Base-by-base conservation (phyloP, 2,888 invertebrate genomes). In the Epinotia nisella region DNA sequence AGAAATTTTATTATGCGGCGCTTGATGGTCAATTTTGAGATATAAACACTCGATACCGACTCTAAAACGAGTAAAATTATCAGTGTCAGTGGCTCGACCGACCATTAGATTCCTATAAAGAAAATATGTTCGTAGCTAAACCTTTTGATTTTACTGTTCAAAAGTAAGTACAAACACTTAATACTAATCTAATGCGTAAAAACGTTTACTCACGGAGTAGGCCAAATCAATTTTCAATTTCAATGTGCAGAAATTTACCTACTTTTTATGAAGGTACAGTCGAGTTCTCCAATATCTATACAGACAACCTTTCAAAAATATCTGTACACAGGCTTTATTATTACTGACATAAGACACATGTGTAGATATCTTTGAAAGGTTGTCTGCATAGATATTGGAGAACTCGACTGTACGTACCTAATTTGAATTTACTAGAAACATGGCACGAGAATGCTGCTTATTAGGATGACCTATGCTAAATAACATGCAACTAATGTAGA, bases 31-130 rank as follows among this genome's bases (percentile, higher is more conserved):
- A 58, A 29, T 45, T 17, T 29, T 49, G 41, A 56, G 29, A 58
- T 65, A 59, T n/a, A 35, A 35, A 49, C 21, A 51, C 13, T 24
- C 39, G 35, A 39, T 59, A 39, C 49, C 1, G 29, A 21, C 35
- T 49, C 59, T 65, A 65, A 39, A 41, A 65, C 58, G 21, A 64
- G 19, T 11, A 21, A 58, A 51, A 53, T 65, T 39, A 35, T 24
- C 49, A 71, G 21, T 58, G 17, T 39, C 24, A 39, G 21, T 53
- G 55, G 39, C 15, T 35, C 41, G 45, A 21, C 61, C 41, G 45
- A 21, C 61, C 21, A 60, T 41, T 41, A 61, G 21, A 35, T 39
- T 39, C 56, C 39, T 39, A n/a, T 21, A 24, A 45, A 45, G 21
- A 45, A 9, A 61, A 19, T n/a, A 3, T 53, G 53, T 53, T 53